phyloP scores from a whole-genome alignment of 1,140 invertebrate species.

The Zaprionus ghesquierei region DNA sequence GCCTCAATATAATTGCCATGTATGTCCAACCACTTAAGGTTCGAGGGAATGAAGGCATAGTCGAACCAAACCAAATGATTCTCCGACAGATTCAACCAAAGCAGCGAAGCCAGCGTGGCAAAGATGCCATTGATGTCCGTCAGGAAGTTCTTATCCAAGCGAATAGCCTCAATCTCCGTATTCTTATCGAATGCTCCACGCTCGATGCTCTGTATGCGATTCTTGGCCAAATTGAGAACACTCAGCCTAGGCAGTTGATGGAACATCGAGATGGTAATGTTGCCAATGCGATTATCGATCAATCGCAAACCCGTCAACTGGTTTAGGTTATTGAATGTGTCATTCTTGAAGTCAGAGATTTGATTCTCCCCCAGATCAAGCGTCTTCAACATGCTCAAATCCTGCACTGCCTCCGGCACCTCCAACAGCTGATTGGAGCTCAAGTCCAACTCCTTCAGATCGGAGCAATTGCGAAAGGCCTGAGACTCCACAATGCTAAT shows the following conservation, averaged over 20 bases:
- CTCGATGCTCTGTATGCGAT: slow-evolving; percentile 90
- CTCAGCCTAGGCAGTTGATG: slow-evolving; percentile 88
- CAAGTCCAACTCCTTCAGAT: slow-evolving; percentile 91
- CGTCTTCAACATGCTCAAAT: slow-evolving; percentile 89
- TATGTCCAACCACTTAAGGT: slow-evolving; percentile 91
- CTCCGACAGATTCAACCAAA: slow-evolving; percentile 93
- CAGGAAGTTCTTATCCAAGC: slow-evolving; percentile 90
- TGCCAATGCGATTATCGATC: slow-evolving; percentile 91
- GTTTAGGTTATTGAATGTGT: slow-evolving; percentile 88
- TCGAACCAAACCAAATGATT: slow-evolving; percentile 92
- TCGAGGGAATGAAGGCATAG: slow-evolving; percentile 89
- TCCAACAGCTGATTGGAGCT: slow-evolving; percentile 90
- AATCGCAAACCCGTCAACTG: slow-evolving; percentile 90
- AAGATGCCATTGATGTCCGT: slow-evolving; percentile 91
- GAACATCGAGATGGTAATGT: slow-evolving; percentile 89
- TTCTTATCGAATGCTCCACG: slow-evolving; percentile 89
- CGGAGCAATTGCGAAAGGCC: slow-evolving; percentile 92
- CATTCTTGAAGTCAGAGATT: slow-evolving; percentile 89
- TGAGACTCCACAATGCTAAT: slow-evolving; percentile 89
- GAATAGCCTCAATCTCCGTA: slow-evolving; percentile 89
- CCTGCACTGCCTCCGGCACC: slow-evolving; percentile 89
- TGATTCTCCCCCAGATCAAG: slow-evolving; percentile 92
- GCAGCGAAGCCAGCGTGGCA: slow-evolving; percentile 87
- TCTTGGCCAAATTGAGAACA: slow-evolving; percentile 91
- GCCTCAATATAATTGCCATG: slow-evolving; percentile 91